These are phyloP conservation scores for Ispidina picta DNA, from an alignment of 2,797 vertebrate species.

Conservation along the genomic window DNA sequence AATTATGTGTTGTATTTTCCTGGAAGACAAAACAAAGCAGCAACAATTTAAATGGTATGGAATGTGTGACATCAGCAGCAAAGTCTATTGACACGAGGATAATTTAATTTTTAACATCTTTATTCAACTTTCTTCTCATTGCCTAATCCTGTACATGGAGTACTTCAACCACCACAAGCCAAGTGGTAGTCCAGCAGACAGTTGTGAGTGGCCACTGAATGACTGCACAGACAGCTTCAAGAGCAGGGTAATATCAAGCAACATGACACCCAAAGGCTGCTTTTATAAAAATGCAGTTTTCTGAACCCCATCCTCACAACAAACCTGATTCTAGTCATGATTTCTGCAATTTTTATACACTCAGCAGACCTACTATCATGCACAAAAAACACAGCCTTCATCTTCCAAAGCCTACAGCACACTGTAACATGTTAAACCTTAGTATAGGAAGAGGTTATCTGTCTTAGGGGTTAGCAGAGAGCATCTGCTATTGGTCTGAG, in stretches of 20 bases:
- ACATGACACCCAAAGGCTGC: not conserved
- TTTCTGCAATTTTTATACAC: not conserved
- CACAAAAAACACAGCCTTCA: not conserved
- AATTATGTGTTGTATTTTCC: not conserved
- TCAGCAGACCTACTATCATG: not conserved
- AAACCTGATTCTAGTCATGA: not conserved
- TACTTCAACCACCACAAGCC: not conserved
- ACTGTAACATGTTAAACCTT: not conserved
- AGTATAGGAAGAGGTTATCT: not conserved
- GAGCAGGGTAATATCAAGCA: not conserved
- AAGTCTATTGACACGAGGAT: not conserved
- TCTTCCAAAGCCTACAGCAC: not conserved
- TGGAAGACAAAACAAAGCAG: not conserved
- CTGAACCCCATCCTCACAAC: not conserved
- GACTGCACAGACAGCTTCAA: not conserved
- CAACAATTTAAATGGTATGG: not conserved
- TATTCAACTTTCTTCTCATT: not conserved
- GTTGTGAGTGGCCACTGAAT: not conserved
- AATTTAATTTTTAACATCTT: not conserved
- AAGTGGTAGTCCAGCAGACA: not conserved
- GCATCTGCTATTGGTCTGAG: too few species aligned
- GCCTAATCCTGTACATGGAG: not conserved
- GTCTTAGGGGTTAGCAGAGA: too few species aligned
- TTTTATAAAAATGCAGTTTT: not conserved
- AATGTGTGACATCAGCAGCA: not conserved